Base-by-base conservation (phyloP, 2,797 vertebrate species). In the Poeciliopsis turneri region DNA sequence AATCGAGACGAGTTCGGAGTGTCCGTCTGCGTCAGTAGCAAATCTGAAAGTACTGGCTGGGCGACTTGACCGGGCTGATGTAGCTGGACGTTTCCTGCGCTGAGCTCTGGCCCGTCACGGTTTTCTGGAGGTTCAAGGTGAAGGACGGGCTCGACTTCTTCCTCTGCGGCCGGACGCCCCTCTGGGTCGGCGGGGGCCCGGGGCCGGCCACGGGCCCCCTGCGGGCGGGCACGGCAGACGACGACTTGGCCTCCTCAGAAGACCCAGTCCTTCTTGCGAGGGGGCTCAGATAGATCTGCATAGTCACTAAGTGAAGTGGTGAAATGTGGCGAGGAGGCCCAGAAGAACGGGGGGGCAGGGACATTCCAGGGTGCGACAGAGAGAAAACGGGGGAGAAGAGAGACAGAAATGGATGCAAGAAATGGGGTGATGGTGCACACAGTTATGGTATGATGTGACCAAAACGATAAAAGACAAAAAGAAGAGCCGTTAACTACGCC, bases 21-120 rank as follows among this genome's bases (percentile, higher is more conserved):
- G 39, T 45, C 20, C 5, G 39, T 47, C 6, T 16, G 13, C 7
- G 0, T 85, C 78, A 97, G 84, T 96, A 97, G 86, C 94, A 96
- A 80, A 96, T 97, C 94, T 96, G 94, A 81, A 98, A 97, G 88
- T 96, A 96, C 87, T 97, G 96, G 89, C 95, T 96, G 85, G 95
- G 94, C 25, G 96, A 95, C 86, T 96, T 97, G 78, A 94, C 82
- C 28, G 96, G 95, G 91, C 95, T 97, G 92, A 96, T 97, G 94
- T 97, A 96, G 91, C 90, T 95, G 89, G 94, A 93, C 2, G 85
- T 92, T 70, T 96, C 95, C 81, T 95, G 91, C 72, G 89, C 85
- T 0, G 86, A 86, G 75, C 74, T 94, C 85, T 94, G 95, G 88
- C 92, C 94, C 82, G 12, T 91, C 0, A 91, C 87, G 86, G 88